Evolutionary conservation across 2,113 vertebrate species (phyloP).

Genomic region (Varanus komodoensis): DNA sequence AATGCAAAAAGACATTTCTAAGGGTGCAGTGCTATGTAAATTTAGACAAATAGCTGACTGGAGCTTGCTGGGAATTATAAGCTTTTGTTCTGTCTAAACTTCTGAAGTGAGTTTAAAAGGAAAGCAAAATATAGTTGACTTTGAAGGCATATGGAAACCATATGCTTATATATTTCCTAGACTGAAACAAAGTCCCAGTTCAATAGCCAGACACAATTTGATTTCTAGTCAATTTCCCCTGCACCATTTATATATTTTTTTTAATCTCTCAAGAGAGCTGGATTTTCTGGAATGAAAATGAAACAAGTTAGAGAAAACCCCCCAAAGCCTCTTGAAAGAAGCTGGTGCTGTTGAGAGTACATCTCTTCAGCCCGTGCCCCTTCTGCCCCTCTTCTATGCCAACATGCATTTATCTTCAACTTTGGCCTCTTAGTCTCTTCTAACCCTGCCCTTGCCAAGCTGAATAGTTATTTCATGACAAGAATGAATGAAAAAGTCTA

Average conservation of each 20-base stretch:
- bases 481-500: conserved; percentile 53
- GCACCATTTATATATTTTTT: not conserved
- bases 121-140: not conserved
- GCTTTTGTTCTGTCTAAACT: too few relatives aligned
- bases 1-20: not conserved
- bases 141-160: not conserved
- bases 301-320: not conserved
- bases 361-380: not conserved
- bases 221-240: not conserved
- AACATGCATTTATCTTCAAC: not conserved
- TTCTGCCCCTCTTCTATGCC: too few relatives aligned
- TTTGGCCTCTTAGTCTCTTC: conserved; percentile 8
- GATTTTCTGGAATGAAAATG: not conserved
- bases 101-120: not conserved
- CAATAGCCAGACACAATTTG: not conserved
- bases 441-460: conserved; percentile 30
- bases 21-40: too few relatives aligned
- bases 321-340: not conserved
- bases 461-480: conserved; percentile 70
- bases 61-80: too few relatives aligned
- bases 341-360: not conserved
- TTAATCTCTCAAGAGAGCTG: not conserved
- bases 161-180: not conserved
- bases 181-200: not conserved
- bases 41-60: too few relatives aligned